Percentiles rank a stretch among this genome's conserved stretches.
These are phyloP conservation scores for Paedocypris micromegethes DNA, from an alignment of 2,797 vertebrate species.

Conservation along the genomic window DNA sequence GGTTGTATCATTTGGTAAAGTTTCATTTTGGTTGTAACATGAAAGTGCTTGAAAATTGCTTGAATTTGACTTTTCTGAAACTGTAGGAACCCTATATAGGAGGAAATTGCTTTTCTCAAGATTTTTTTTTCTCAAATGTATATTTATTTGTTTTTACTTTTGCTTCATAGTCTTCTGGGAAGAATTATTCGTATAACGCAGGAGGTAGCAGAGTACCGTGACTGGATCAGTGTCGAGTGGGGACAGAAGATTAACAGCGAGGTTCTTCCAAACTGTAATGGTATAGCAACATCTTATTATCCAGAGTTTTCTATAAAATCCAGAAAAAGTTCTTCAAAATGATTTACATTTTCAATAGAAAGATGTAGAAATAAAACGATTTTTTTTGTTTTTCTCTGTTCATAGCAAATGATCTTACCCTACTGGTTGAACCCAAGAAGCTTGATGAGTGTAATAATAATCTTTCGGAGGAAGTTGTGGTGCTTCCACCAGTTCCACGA, in stretches of 20 bases:
- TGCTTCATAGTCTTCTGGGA: slow-evolving; percentile 80
- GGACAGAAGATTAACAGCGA: slow-evolving; percentile 78
- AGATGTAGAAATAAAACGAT: background rate
- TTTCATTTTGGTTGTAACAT: no score
- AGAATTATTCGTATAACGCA: slow-evolving; percentile 94
- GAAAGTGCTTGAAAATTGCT: no score
- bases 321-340: no score
- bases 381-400: background rate
- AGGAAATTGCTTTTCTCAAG: no score
- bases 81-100: no score
- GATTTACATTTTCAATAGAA: background rate
- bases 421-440: slow-evolving; percentile 85
- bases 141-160: background rate
- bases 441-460: slow-evolving; percentile 97
- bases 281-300: slow-evolving; percentile 15
- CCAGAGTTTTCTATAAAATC: no score
- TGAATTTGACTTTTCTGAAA: no score
- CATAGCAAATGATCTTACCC: slow-evolving; percentile 84
- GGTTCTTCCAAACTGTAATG: slow-evolving; percentile 77
- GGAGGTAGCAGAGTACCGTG: slow-evolving; percentile 90
- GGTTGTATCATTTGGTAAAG: no score
- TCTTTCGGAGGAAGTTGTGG: slow-evolving; percentile 76
- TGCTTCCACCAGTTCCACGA: slow-evolving; percentile 69
- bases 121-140: no score
- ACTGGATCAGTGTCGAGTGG: slow-evolving; percentile 94